phyloP scores from a whole-genome alignment of 2,113 vertebrate species.

The Microcebus murinus region DNA sequence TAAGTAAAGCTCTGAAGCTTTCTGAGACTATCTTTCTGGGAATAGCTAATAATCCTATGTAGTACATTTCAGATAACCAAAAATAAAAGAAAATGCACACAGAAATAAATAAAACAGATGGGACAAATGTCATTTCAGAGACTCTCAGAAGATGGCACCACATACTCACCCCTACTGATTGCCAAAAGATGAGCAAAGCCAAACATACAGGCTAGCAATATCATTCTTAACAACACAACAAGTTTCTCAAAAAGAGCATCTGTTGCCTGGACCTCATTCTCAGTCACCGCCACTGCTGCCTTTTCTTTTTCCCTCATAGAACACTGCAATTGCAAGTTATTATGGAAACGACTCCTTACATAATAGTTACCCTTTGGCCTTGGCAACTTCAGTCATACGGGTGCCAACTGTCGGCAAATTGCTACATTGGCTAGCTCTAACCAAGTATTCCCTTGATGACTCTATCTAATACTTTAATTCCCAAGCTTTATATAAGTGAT shows the following conservation, averaged over 20 bases:
- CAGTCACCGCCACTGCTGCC: neutral
- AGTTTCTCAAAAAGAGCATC: neutral
- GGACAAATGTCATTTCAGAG: conserved; percentile 30
- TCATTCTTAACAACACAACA: neutral
- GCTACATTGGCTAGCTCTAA: neutral
- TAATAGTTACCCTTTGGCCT: neutral
- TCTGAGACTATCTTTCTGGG: neutral
- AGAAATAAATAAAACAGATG: neutral
- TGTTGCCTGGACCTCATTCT: neutral
- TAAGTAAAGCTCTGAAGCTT: neutral
- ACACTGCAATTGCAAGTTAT: neutral
- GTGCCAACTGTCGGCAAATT: neutral
- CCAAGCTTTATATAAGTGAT: neutral
- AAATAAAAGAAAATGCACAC: neutral
- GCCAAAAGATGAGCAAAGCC: neutral
- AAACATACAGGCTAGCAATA: neutral
- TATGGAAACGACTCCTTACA: neutral
- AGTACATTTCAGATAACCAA: neutral
- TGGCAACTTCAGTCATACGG: neutral
- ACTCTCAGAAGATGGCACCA: conserved; percentile 65
- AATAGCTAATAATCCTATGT: neutral
- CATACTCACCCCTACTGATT: neutral
- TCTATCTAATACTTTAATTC: neutral
- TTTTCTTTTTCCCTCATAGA: neutral
- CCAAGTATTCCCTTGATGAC: neutral